phyloP scores from a whole-genome alignment of 2,888 invertebrate species.

The Agapostemon virescens region DNA sequence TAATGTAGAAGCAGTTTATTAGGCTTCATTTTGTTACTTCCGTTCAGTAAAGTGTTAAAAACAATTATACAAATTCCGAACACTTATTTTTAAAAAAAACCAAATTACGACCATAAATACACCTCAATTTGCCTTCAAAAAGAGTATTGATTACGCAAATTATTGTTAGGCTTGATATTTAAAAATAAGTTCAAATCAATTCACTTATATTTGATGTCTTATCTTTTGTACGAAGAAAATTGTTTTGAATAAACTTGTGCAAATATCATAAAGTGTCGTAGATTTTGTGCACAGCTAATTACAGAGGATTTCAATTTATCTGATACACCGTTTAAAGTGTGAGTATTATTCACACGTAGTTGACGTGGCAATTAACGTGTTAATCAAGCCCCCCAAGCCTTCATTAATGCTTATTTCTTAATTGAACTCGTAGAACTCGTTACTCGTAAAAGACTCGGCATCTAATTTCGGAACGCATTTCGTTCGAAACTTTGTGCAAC shows the following conservation, averaged over 20 bases:
- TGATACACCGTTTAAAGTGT: not conserved
- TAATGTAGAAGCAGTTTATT: too few relatives aligned
- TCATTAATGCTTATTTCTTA: slow-evolving; percentile 8
- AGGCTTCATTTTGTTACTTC: too few relatives aligned
- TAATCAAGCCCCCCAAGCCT: not conserved
- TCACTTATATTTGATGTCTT: not conserved
- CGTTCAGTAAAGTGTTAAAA: too few relatives aligned
- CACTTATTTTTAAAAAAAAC: not conserved
- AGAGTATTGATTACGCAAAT: not conserved
- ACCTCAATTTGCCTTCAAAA: not conserved
- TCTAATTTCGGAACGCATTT: slow-evolving; percentile 1
- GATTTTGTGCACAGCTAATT: not conserved
- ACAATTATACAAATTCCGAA: not conserved
- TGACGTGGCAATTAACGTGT: not conserved
- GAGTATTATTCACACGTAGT: not conserved
- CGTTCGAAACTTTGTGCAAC: not conserved
- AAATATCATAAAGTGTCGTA: too few relatives aligned
- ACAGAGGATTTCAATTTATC: not conserved
- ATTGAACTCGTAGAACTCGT: slow-evolving; percentile 12
- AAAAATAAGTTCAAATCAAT: too few relatives aligned
- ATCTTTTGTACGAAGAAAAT: not conserved
- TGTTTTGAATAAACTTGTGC: too few relatives aligned
- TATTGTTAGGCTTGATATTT: too few relatives aligned
- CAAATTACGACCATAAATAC: not conserved
- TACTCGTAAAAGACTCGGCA: not conserved